phyloP scores from a whole-genome alignment of 2,113 vertebrate species.

The Vulpes ferrilata region DNA sequence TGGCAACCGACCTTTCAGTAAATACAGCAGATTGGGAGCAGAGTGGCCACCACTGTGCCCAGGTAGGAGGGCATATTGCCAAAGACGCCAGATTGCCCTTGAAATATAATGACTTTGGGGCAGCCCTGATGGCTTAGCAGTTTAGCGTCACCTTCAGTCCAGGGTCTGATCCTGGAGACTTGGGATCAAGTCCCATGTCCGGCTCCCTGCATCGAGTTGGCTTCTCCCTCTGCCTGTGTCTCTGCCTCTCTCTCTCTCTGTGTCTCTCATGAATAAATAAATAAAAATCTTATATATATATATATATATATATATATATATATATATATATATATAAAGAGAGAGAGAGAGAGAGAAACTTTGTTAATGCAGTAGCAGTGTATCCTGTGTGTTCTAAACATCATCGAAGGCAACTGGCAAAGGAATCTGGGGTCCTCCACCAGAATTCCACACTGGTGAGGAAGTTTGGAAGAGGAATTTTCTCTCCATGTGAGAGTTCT shows the following conservation, averaged over 20 bases:
- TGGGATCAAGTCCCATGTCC: too few species aligned
- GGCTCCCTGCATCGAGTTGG: too few species aligned
- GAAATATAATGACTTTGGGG: neutral
- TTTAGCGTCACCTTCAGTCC: too few species aligned
- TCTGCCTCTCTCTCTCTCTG: too few species aligned
- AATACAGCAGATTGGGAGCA: neutral
- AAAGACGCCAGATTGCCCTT: neutral
- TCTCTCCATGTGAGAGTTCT: neutral
- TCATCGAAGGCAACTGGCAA: neutral
- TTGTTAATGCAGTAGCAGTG: neutral
- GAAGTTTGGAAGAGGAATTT: neutral
- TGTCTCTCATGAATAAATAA: too few species aligned
- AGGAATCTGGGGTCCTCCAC: neutral
- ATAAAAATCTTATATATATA: too few species aligned
- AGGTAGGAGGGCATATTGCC: neutral
- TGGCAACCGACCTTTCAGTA: neutral
- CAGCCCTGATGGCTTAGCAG: too few species aligned
- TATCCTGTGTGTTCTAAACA: neutral
- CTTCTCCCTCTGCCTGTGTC: too few species aligned
- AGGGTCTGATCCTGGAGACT: too few species aligned
- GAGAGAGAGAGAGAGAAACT: too few species aligned
- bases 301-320: too few species aligned
- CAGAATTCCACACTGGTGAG: neutral
- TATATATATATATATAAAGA: too few species aligned
- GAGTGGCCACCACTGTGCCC: neutral